A percentile compares a stretch with the other conserved stretches of the same genome.
These are phyloP conservation scores for Tylochromis polylepis DNA, from an alignment of 2,113 vertebrate species.

Conservation along the genomic window DNA sequence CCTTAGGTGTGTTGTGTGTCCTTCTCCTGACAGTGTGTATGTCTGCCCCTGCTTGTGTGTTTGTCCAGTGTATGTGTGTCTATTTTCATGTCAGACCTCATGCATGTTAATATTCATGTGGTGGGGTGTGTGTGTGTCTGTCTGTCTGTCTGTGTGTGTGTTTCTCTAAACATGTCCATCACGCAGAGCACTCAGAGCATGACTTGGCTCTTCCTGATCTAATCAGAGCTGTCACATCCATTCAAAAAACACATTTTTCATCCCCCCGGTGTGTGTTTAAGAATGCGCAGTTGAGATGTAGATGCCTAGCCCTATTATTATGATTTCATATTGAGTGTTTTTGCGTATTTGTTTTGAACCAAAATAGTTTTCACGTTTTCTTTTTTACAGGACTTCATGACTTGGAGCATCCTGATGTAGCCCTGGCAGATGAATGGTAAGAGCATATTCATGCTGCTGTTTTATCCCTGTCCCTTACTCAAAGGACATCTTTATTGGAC, in stretches of 20 bases:
- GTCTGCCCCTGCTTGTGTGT: background rate
- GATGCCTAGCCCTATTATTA: conserved; percentile 35
- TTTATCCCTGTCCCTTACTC: background rate
- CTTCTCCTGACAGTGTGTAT: background rate
- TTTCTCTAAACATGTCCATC: conserved; percentile 64
- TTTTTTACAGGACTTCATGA: conserved; percentile 88
- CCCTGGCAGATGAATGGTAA: conserved; percentile 95
- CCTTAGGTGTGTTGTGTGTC: conserved; percentile 3
- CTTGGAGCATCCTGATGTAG: conserved; percentile 97
- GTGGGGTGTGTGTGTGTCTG: background rate
- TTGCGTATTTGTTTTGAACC: conserved; percentile 15
- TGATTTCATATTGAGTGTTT: conserved; percentile 19
- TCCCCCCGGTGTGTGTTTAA: background rate
- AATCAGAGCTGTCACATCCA: conserved; percentile 64
- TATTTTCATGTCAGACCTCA: conserved; percentile 43
- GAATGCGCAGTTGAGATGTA: conserved; percentile 1
- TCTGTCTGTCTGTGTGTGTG: conserved; percentile 27
- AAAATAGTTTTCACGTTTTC: background rate
- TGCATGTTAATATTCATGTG: conserved; percentile 68
- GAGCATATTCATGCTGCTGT: conserved; percentile 27
- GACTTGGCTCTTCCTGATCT: conserved; percentile 72
- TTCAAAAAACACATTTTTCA: conserved; percentile 67
- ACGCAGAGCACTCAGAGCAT: conserved; percentile 50
- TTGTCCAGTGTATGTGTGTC: background rate
- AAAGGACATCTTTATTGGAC: background rate